Conservation (phyloP, 2,113 vertebrate species). For the Amia ocellicauda region DNA sequence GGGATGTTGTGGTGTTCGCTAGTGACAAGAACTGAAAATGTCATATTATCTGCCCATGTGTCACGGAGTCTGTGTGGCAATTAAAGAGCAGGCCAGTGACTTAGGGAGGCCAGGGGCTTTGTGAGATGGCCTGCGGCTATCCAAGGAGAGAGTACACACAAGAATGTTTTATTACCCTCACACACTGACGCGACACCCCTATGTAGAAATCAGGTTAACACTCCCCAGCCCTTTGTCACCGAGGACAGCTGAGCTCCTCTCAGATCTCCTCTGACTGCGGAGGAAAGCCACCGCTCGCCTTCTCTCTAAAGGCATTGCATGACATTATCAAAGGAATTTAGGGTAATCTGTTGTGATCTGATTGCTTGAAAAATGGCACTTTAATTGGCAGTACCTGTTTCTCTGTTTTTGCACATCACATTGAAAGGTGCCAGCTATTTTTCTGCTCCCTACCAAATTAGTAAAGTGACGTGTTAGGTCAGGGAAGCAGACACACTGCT, state of each 20-base stretch:
- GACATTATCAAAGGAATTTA: conserved; percentile 70
- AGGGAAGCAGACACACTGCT: conserved; percentile 68
- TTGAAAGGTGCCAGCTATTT: conserved; percentile 76
- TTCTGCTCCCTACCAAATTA: conserved; percentile 80
- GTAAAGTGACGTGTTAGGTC: conserved; percentile 67
- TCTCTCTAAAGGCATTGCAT: conserved; percentile 62
- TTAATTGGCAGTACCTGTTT: conserved; percentile 76
- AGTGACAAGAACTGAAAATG: conserved; percentile 85
- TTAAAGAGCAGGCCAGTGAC: conserved; percentile 94
- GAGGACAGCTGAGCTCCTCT: conserved; percentile 30
- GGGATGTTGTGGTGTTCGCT: conserved; percentile 70
- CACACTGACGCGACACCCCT: conserved; percentile 55
- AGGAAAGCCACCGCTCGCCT: conserved; percentile 32
- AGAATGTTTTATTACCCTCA: conserved; percentile 58
- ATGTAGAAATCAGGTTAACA: conserved; percentile 57
- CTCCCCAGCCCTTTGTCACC: conserved; percentile 45
- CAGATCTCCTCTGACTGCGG: conserved; percentile 43
- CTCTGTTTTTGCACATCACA: conserved; percentile 39
- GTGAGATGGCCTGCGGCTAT: conserved; percentile 90
- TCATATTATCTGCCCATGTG: conserved; percentile 86
- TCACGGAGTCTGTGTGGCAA: conserved; percentile 85
- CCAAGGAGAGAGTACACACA: conserved; percentile 50
- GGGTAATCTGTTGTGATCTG: conserved; percentile 77
- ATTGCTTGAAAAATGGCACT: conserved; percentile 59
- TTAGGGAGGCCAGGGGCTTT: conserved; percentile 89